Evolutionary conservation across 2,888 invertebrate genomes (phyloP).

Genomic region (Ennomos quercinarius): DNA sequence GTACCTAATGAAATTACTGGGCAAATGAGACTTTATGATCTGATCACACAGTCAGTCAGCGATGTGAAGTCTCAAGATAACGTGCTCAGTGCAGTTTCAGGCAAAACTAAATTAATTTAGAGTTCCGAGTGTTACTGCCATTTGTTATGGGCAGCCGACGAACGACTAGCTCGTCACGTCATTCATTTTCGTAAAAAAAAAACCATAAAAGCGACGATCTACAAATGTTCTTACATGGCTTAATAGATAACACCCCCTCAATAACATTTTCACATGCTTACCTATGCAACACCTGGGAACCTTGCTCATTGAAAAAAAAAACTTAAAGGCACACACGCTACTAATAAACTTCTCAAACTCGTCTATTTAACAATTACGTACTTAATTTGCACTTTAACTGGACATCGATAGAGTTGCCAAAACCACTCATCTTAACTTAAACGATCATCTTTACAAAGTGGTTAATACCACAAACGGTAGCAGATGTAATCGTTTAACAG

Average conservation of each 20-base stretch:
- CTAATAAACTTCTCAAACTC: constrained; percentile 17
- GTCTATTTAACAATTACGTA: constrained; percentile 19
- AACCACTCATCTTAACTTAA: constrained; percentile 23
- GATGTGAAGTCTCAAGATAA: too few species aligned
- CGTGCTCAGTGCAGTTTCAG: too few species aligned
- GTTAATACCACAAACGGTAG: constrained; percentile 48
- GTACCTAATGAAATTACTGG: too few species aligned
- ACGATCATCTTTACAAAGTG: constrained; percentile 40
- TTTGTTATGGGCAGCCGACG: too few species aligned
- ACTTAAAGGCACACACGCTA: constrained; percentile 30
- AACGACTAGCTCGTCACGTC: too few species aligned
- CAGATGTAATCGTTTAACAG: constrained; percentile 20
- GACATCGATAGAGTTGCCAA: constrained; percentile 35
- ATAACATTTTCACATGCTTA: constrained; percentile 9
- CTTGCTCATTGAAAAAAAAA: neutral
- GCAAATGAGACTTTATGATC: too few species aligned
- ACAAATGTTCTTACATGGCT: too few species aligned
- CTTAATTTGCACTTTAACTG: constrained; percentile 19
- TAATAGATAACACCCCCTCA: neutral
- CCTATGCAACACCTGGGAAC: constrained; percentile 9
- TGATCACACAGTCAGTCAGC: too few species aligned
- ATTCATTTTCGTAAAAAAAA: too few species aligned
- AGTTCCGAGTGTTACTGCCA: too few species aligned
- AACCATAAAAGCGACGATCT: too few species aligned
- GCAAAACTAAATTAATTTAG: too few species aligned